Percentiles rank a stretch among this genome's conserved stretches.
Evolutionary conservation across 2,797 vertebrate species (phyloP).

Genomic region (Lithobates sylvaticus): DNA sequence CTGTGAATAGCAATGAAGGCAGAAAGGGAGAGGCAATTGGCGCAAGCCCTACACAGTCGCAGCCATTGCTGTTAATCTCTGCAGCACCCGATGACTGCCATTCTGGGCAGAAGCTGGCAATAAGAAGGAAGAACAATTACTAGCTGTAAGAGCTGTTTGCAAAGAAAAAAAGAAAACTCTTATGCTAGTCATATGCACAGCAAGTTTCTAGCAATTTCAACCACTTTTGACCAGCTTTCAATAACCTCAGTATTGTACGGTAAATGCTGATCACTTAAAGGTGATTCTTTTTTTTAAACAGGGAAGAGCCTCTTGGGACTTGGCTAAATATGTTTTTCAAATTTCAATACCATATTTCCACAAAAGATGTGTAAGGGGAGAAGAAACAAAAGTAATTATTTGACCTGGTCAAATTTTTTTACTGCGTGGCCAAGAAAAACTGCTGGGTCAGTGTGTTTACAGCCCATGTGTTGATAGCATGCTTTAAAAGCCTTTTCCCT

Average conservation of each 20-base stretch:
- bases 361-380: background rate
- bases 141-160: too few species aligned
- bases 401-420: constrained; percentile 19
- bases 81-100: too few species aligned
- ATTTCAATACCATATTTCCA: constrained; percentile 1
- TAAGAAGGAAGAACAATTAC: too few species aligned
- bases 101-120: too few species aligned
- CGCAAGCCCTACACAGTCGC: too few species aligned
- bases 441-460: constrained; percentile 38
- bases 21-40: too few species aligned
- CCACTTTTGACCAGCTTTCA: too few species aligned
- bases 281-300: background rate
- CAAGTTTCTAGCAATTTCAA: too few species aligned
- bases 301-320: background rate
- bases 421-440: background rate
- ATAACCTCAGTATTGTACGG: background rate
- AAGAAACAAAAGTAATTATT: constrained; percentile 30
- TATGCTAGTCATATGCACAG: too few species aligned
- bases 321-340: constrained; percentile 14
- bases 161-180: too few species aligned
- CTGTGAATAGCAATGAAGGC: too few species aligned
- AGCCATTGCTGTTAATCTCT: too few species aligned
- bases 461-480: constrained; percentile 19
- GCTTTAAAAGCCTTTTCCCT: constrained; percentile 32
- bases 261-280: constrained; percentile 5